phyloP scores from a whole-genome alignment of 2,113 vertebrate genomes.

The Chamaea fasciata region DNA sequence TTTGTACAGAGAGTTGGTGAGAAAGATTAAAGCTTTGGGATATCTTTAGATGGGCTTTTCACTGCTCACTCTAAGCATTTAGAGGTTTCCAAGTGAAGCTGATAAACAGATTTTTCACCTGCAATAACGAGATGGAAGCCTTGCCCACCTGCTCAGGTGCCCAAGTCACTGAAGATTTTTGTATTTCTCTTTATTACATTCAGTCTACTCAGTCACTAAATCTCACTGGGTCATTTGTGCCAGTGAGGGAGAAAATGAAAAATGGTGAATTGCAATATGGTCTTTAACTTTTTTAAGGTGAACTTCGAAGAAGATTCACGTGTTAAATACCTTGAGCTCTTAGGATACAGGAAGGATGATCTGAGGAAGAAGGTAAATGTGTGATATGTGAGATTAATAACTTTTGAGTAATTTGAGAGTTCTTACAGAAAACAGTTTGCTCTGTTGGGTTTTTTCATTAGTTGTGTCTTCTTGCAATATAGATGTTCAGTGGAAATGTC shows the following conservation, averaged over 20 bases:
- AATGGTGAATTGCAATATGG: not conserved
- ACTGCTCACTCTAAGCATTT: not conserved
- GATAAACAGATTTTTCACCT: not conserved
- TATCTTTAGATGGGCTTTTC: not conserved
- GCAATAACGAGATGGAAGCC: not conserved
- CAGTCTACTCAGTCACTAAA: not conserved
- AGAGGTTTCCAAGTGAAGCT: not conserved
- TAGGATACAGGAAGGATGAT: constrained; percentile 91
- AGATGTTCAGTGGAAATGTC: not conserved
- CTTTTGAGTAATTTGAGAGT: not conserved
- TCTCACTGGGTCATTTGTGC: not conserved
- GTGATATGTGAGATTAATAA: not conserved
- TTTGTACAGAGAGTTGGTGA: not conserved
- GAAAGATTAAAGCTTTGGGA: not conserved
- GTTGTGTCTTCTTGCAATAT: not conserved
- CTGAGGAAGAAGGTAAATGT: constrained; percentile 84
- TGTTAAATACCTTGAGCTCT: constrained; percentile 88
- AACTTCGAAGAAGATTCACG: constrained; percentile 91
- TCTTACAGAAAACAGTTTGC: not conserved
- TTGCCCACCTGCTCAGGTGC: not conserved
- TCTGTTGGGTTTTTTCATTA: not conserved
- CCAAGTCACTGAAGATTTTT: not conserved
- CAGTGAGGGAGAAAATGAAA: not conserved
- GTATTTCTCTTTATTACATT: not conserved
- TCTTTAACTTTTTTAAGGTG: constrained; percentile 71